These are phyloP conservation scores for Drosophila truncata DNA, from an alignment of 1,140 invertebrate genomes.

Conservation along the genomic window DNA sequence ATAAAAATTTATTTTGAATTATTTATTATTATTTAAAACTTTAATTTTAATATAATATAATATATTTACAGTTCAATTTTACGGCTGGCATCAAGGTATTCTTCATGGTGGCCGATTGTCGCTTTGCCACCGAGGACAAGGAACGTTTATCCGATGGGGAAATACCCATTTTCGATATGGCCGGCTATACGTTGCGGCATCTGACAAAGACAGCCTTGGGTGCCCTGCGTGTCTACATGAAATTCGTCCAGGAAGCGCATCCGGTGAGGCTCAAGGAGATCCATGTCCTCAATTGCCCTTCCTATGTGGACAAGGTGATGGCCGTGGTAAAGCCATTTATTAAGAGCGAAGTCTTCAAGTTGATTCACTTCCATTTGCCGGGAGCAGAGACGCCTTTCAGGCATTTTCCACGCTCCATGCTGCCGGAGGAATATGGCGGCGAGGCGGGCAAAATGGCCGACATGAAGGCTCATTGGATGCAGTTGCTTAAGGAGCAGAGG, in stretches of 20 bases:
- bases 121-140: conserved; percentile 86
- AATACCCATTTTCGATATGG: conserved; percentile 90
- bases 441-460: conserved; percentile 87
- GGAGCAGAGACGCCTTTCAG: conserved; percentile 88
- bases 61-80: conserved; percentile 87
- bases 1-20: background rate
- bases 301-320: conserved; percentile 88
- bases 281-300: conserved; percentile 89
- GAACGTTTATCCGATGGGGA: conserved; percentile 86
- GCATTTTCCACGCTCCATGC: conserved; percentile 87
- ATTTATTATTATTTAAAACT: background rate
- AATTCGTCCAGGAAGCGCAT: conserved; percentile 91
- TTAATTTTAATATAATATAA: no score
- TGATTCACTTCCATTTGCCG: conserved; percentile 88
- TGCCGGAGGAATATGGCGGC: conserved; percentile 89
- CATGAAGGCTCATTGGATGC: conserved; percentile 87
- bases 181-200: conserved; percentile 88
- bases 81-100: conserved; percentile 89
- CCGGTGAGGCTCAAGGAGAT: conserved; percentile 90
- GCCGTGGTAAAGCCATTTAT: conserved; percentile 89
- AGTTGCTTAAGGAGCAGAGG: conserved; percentile 79
- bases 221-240: conserved; percentile 89
- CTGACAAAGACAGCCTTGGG: conserved; percentile 88
- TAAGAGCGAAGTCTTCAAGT: conserved; percentile 88
- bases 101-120: conserved; percentile 89